These are phyloP conservation scores for Aleiodes leptofemur DNA, from an alignment of 2,888 invertebrate species.

Conservation along the genomic window DNA sequence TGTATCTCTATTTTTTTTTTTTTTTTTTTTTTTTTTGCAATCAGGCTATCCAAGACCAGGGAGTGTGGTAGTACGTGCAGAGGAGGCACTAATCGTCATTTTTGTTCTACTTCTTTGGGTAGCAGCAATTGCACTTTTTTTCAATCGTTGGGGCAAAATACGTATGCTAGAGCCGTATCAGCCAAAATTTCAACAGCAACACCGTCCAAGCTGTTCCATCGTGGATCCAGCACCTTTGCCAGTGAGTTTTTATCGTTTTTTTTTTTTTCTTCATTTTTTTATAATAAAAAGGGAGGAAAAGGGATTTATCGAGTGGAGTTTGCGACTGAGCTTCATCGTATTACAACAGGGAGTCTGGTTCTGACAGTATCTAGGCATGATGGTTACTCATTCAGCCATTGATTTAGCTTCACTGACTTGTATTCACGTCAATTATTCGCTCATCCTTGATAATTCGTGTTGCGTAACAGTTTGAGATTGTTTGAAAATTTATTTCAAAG, in stretches of 20 bases:
- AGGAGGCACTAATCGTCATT: slow-evolving; percentile 89
- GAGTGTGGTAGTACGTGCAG: slow-evolving; percentile 87
- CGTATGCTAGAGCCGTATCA: slow-evolving; percentile 94
- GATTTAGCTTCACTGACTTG: slow-evolving; percentile 1
- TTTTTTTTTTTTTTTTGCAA: too few species aligned
- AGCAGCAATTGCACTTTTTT: slow-evolving; percentile 90
- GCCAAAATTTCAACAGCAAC: slow-evolving; percentile 91
- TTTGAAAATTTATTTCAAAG: neutral
- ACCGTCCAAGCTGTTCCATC: slow-evolving; percentile 78
- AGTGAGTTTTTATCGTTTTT: slow-evolving; percentile 56
- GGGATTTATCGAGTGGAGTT: too few species aligned
- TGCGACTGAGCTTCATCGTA: neutral
- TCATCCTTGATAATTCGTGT: neutral
- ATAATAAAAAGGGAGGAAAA: neutral
- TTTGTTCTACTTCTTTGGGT: slow-evolving; percentile 90
- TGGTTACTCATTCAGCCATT: slow-evolving; percentile 15
- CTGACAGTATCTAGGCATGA: slow-evolving; percentile 1
- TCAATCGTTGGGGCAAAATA: slow-evolving; percentile 96
- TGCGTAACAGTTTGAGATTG: neutral
- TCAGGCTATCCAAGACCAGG: slow-evolving; percentile 61
- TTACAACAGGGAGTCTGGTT: neutral
- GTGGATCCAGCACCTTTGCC: slow-evolving; percentile 65
- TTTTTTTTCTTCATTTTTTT: neutral
- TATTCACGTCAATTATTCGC: slow-evolving; percentile 10
- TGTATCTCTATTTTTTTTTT: too few species aligned